Evolutionary conservation across 2,888 invertebrate species (phyloP), one percentile per base, ranked within the genome.

Genomic region (Nymphalis urticae): DNA sequence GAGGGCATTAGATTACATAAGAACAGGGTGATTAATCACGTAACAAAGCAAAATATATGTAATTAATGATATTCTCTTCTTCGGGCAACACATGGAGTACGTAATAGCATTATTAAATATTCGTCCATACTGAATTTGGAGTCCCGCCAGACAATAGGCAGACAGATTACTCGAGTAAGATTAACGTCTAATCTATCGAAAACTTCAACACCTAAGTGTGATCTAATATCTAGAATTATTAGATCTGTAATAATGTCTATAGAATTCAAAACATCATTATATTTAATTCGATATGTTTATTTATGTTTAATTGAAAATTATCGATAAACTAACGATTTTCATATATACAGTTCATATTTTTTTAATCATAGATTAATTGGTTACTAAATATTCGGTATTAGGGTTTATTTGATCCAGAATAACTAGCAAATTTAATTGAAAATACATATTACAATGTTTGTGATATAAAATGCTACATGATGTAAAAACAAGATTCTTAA

Each of bases 101-200:
- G 66, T 66, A 70, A 72, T 67, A 72, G 72, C 68, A 64, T 70
- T 75, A 75, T 73, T 73, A 75, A 76, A 75, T 71, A 76, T 74
- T 73, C 70, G 64, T 64, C 73, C 65, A 71, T 66, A 71, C 66
- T 69, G 50, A 66, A 74, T 63, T 73, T 75, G 74, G 76, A 74
- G 66, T 62, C 65, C 50, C 66, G 72, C 75, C 75, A 75, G 72
- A 72, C 73, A 75, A 75, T 73, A 65, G 72, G 68, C 67, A 67
- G 69, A 74, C 69, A 64, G 68, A 71, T 73, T 73, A 72, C 66
- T 69, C 56, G 59, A 66, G 61, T 64, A 47, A 71, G 72, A 73
- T 74, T 75, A 72, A 73, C 69, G 71, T 68, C 53, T 66, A 63
- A 59, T 66, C 70, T 66, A 73, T 74, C 65, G 63, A 70, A 69